Conservation (phyloP, 2,888 invertebrate species). For the Leptinotarsa rubiginosa region DNA sequence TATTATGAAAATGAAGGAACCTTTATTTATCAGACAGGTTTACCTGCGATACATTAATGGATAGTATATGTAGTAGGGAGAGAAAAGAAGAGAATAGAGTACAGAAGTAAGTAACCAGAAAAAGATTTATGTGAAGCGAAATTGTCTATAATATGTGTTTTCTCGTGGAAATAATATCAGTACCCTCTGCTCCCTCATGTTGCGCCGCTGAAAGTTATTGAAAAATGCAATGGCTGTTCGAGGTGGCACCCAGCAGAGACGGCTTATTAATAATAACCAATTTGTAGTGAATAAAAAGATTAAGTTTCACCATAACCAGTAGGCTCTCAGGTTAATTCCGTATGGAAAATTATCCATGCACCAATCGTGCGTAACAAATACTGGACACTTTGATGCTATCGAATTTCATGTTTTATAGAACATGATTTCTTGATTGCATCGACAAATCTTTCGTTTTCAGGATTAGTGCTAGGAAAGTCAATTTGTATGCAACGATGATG, state of each 20-base stretch:
- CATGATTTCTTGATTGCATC: slow-evolving; percentile 41
- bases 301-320: slow-evolving; percentile 42
- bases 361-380: slow-evolving; percentile 44
- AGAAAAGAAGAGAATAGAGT: too few species aligned
- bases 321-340: slow-evolving; percentile 30
- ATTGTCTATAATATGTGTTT: too few species aligned
- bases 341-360: slow-evolving; percentile 35
- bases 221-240: slow-evolving; percentile 25
- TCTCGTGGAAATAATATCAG: background rate
- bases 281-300: slow-evolving; percentile 47
- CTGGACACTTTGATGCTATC: slow-evolving; percentile 40
- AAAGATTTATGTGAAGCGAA: too few species aligned
- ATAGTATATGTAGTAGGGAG: too few species aligned
- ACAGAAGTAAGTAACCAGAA: too few species aligned
- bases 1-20: too few species aligned
- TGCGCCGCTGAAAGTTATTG: slow-evolving; percentile 13
- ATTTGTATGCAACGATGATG: background rate
- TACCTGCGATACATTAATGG: too few species aligned
- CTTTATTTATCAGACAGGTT: too few species aligned
- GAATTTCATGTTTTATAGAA: slow-evolving; percentile 38
- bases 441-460: slow-evolving; percentile 16
- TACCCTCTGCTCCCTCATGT: background rate
- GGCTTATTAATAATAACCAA: slow-evolving; percentile 45
- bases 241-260: slow-evolving; percentile 38
- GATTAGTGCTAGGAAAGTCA: background rate